A percentile compares a stretch with the other conserved stretches of the same genome.
phyloP scores from a whole-genome alignment of 1,140 invertebrate genomes.

The Wasmannia auropunctata region DNA sequence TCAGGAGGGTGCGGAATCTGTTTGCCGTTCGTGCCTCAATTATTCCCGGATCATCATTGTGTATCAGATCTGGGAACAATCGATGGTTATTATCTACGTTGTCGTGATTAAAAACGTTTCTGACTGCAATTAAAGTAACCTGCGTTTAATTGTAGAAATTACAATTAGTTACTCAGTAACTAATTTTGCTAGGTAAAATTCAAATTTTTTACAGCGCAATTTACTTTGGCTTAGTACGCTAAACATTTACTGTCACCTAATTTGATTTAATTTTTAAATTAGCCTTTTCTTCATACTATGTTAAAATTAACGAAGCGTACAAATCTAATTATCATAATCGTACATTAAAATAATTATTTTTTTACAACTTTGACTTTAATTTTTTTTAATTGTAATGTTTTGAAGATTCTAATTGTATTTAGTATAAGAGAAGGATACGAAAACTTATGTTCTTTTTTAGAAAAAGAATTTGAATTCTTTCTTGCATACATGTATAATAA shows the following conservation, averaged over 20 bases:
- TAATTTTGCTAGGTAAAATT: not conserved
- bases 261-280: not conserved
- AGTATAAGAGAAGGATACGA: no score
- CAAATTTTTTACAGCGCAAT: not conserved
- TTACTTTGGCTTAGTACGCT: not conserved
- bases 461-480: no score
- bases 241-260: not conserved
- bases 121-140: not conserved
- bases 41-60: slow-evolving; percentile 85
- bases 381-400: not conserved
- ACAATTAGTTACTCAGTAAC: not conserved
- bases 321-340: not conserved
- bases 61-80: slow-evolving; percentile 77
- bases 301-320: no score
- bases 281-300: not conserved
- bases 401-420: no score
- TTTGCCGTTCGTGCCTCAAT: slow-evolving; percentile 83
- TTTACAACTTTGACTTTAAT: not conserved
- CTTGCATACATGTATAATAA: no score
- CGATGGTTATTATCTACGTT: slow-evolving; percentile 65
- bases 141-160: not conserved
- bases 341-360: not conserved
- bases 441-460: no score
- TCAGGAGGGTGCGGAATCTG: slow-evolving; percentile 76
- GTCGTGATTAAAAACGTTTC: slow-evolving; percentile 69